Percentiles rank a stretch among this genome's conserved stretches.
These are phyloP conservation scores for Podocnemis expansa DNA, from an alignment of 2,113 vertebrate genomes.

Conservation along the genomic window DNA sequence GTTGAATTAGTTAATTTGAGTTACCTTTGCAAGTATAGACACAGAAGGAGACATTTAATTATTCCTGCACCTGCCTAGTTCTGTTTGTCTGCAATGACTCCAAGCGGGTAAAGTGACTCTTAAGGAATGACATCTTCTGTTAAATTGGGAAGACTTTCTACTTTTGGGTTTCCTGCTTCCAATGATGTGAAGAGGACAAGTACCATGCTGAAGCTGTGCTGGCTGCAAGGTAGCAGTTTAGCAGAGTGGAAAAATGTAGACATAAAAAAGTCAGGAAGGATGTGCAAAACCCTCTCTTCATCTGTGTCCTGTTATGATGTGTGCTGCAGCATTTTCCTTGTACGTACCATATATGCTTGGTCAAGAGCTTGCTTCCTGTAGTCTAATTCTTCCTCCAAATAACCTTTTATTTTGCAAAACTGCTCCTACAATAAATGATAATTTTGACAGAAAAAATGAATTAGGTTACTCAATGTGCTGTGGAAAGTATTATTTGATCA, in stretches of 20 bases:
- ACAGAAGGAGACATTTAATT: rapidly evolving
- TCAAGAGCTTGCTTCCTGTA: slow-evolving; percentile 97
- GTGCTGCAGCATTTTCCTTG: neutral
- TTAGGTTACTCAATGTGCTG: slow-evolving; percentile 34
- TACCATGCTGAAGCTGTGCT: neutral
- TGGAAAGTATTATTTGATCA: neutral
- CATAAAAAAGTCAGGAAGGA: neutral
- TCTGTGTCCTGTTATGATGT: neutral
- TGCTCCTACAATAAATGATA: slow-evolving; percentile 85
- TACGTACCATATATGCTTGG: slow-evolving; percentile 95
- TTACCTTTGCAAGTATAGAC: no score
- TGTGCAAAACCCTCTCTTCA: neutral
- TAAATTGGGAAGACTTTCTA: neutral
- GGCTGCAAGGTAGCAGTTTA: neutral
- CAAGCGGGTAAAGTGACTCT: neutral
- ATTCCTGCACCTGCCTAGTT: neutral
- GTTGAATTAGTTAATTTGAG: no score
- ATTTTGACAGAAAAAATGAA: slow-evolving; percentile 35
- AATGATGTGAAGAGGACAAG: neutral
- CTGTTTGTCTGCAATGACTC: neutral
- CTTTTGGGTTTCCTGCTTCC: neutral
- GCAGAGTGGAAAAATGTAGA: neutral
- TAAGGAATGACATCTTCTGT: neutral
- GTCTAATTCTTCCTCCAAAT: slow-evolving; percentile 97
- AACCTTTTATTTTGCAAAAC: slow-evolving; percentile 99